phyloP scores from a whole-genome alignment of 2,797 vertebrate species.

The Octomys mimax region DNA sequence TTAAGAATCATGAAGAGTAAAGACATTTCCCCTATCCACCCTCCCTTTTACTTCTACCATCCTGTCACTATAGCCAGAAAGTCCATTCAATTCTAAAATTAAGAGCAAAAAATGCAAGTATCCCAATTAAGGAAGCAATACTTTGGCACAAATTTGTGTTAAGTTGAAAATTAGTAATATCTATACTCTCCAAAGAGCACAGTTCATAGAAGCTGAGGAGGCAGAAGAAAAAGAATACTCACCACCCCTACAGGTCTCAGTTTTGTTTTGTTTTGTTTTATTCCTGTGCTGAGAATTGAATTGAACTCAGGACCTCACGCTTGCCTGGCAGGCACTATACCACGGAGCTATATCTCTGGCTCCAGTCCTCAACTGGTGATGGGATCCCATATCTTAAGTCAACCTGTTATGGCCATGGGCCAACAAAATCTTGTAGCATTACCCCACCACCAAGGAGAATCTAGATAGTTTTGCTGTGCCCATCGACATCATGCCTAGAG shows the following conservation, averaged over 20 bases:
- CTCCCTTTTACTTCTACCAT: not conserved
- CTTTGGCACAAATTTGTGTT: conserved; percentile 13
- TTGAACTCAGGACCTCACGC: too few species aligned
- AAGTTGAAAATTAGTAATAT: not conserved
- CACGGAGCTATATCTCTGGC: too few species aligned
- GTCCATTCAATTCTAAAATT: conserved; percentile 35
- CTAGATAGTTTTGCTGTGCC: not conserved
- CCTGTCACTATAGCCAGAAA: not conserved
- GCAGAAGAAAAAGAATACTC: not conserved
- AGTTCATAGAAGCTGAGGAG: not conserved
- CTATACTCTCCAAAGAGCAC: not conserved
- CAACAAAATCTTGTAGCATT: conserved; percentile 21
- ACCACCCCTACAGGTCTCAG: not conserved
- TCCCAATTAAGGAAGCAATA: not conserved
- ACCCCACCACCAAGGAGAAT: not conserved
- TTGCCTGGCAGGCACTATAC: too few species aligned
- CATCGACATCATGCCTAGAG: not conserved
- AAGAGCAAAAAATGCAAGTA: conserved; percentile 35
- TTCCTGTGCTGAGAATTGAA: too few species aligned
- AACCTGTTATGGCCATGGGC: not conserved
- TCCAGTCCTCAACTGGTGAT: not conserved
- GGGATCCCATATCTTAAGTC: not conserved
- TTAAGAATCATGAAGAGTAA: not conserved
- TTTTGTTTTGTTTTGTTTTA: too few species aligned
- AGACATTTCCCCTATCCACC: not conserved